Evolutionary conservation across 2,888 invertebrate species (phyloP).

Genomic region (Sinopyrophorus schimmeli): DNA sequence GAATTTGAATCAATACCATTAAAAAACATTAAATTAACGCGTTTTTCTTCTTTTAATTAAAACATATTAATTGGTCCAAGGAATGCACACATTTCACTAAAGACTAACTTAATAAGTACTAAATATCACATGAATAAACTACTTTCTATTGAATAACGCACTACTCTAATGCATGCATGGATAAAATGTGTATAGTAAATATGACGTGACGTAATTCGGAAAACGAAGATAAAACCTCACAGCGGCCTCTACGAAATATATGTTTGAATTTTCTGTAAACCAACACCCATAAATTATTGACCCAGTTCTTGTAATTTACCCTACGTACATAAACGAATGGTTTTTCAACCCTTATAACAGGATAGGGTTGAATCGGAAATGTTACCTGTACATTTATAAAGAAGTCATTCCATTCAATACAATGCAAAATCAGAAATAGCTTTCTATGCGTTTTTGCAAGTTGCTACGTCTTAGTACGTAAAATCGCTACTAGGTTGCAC

Average conservation of each 20-base stretch:
- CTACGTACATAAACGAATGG: neutral
- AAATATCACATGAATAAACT: conserved; percentile 26
- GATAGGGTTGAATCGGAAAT: neutral
- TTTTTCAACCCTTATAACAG: conserved; percentile 1
- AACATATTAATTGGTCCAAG: too few species aligned
- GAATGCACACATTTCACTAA: conserved; percentile 30
- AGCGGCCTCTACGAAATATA: conserved; percentile 17
- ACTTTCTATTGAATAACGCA: conserved; percentile 30
- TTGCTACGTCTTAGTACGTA: too few species aligned
- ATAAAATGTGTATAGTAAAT: conserved; percentile 21
- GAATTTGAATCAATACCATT: too few species aligned
- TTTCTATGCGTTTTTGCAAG: too few species aligned
- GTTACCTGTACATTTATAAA: conserved; percentile 5
- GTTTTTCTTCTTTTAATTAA: too few species aligned
- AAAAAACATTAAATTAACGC: too few species aligned
- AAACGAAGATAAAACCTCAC: conserved; percentile 8
- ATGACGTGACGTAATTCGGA: conserved; percentile 25
- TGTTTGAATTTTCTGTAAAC: conserved; percentile 2
- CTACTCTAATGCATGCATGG: conserved; percentile 18
- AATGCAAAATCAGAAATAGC: too few species aligned
- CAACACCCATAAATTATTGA: conserved; percentile 23
- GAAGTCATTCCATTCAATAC: too few species aligned
- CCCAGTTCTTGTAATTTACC: conserved; percentile 6
- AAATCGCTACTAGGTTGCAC: too few species aligned
- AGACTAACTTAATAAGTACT: conserved; percentile 24